Evolutionary conservation across 2,797 vertebrate species (phyloP), one percentile per base, ranked within the genome.

Genomic region (Thalassophryne amazonica): DNA sequence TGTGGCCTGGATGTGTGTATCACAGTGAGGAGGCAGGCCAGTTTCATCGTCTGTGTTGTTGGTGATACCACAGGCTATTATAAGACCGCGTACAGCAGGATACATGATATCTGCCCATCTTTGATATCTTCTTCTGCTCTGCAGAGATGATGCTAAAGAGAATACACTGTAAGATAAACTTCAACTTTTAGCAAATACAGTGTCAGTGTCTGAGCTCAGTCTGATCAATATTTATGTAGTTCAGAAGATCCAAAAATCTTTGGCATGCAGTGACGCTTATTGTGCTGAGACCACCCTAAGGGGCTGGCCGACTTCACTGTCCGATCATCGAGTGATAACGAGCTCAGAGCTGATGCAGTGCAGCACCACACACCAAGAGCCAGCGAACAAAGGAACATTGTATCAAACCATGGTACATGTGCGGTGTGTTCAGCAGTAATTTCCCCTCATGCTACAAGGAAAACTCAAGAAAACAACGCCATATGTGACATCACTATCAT

Each of bases 381-480:
- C 43, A 62, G 58, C 60, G 76, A 84, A 86, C 85, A 88, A 85
- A 77, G 76, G 56, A 72, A 83, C 77, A 78, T 86, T 86, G 84
- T 86, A 72, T 54, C 60, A 69, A 50, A 47, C 57, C 37, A 52
- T n/a, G n/a, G 58, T 48, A 57, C 80, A 86, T 65, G 64, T 83
- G 77, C 61, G 55, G 47, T 74, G 57, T 74, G 60, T 88, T 85
- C 78, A 60, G 66, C 40, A 21, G 48, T 65, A 69, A 79, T 78
- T 73, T 79, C 24, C 55, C 52, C 41, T 69, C 25, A 38, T 62
- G 49, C 60, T 67, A 45, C 40, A 74, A 76, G 37, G 59, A 67
- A 71, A 41, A 55, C 51, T 73, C 57, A 61, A 59, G 53, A 73
- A 75, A 84, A 78, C 63, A 63, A 37, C 62, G 28, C 60, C 70